phyloP scores from a whole-genome alignment of 2,113 vertebrate species.

The Halichoeres trimaculatus region DNA sequence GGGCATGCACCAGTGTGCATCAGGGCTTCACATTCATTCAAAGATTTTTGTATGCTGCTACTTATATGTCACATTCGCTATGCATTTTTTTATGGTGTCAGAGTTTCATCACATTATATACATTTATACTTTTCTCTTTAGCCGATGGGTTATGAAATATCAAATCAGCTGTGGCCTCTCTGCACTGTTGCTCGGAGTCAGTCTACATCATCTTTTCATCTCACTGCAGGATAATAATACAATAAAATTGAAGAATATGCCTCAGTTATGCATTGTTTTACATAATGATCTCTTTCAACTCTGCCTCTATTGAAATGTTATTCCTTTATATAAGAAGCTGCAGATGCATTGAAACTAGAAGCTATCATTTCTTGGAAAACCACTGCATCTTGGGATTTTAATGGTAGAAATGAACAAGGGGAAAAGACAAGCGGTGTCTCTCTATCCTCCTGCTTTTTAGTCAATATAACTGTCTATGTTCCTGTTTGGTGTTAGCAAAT shows the following conservation, averaged over 20 bases:
- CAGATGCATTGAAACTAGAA: too few relatives aligned
- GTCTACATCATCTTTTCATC: slow-evolving; percentile 17
- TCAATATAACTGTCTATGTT: too few relatives aligned
- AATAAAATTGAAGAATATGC: slow-evolving; percentile 22
- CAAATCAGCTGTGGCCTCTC: slow-evolving; percentile 4
- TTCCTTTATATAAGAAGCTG: too few relatives aligned
- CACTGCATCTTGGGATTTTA: too few relatives aligned
- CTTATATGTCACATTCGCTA: background rate
- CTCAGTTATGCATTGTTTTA: background rate
- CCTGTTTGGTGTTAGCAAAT: too few relatives aligned
- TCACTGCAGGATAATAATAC: slow-evolving; percentile 12
- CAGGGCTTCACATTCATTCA: slow-evolving; percentile 20
- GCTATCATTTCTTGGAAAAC: too few relatives aligned
- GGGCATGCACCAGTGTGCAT: slow-evolving; percentile 5
- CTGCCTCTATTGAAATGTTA: background rate
- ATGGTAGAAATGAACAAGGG: too few relatives aligned
- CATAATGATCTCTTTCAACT: background rate
- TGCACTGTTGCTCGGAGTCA: slow-evolving; percentile 1
- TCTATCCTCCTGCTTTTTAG: too few relatives aligned
- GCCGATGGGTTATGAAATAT: background rate
- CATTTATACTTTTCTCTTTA: too few relatives aligned
- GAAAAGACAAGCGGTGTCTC: too few relatives aligned
- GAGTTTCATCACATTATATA: too few relatives aligned
- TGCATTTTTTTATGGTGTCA: too few relatives aligned
- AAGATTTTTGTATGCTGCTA: background rate